Evolutionary conservation across 2,797 vertebrate species (phyloP).

Genomic region (Melanogrammus aeglefinus): DNA sequence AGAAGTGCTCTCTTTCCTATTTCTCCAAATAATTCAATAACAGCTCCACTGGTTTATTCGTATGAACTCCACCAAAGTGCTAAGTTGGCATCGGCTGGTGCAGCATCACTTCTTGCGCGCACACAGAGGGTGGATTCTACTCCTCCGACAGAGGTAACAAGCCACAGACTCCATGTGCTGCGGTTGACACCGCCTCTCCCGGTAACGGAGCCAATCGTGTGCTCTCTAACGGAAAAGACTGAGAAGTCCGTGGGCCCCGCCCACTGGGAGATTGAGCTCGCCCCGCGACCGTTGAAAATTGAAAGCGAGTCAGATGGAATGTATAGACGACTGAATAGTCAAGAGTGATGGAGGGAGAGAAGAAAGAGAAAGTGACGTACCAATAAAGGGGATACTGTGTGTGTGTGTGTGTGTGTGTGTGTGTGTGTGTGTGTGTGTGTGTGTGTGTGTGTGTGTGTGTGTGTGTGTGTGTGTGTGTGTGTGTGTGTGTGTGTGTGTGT

Average conservation of each 20-base stretch:
- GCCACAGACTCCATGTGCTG: slow-evolving; percentile 62
- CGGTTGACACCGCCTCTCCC: slow-evolving; percentile 48
- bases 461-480: slow-evolving; percentile 1
- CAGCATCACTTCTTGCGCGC: slow-evolving; percentile 44
- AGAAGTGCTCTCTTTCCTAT: no score
- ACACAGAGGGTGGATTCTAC: slow-evolving; percentile 42
- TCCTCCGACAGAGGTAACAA: slow-evolving; percentile 41
- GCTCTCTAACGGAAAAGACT: slow-evolving; percentile 3
- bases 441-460: slow-evolving; percentile 5
- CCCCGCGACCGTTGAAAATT: not conserved
- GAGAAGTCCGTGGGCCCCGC: slow-evolving; percentile 29
- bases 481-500: slow-evolving; percentile 9
- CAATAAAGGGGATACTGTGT: not conserved
- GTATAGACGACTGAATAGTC: no score
- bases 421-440: slow-evolving; percentile 9
- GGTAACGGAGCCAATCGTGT: slow-evolving; percentile 50
- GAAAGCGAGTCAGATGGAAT: no score
- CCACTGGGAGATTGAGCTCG: slow-evolving; percentile 42
- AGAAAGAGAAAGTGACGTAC: slow-evolving; percentile 1
- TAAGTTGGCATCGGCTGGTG: slow-evolving; percentile 14
- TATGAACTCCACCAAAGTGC: slow-evolving; percentile 28
- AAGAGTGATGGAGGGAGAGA: slow-evolving; percentile 12
- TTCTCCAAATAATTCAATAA: no score
- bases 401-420: slow-evolving; percentile 11
- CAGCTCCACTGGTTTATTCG: no score